A percentile compares a stretch with the other conserved stretches of the same genome.
phyloP scores from a whole-genome alignment of 2,888 invertebrate species.

The Pollenia labialis region DNA sequence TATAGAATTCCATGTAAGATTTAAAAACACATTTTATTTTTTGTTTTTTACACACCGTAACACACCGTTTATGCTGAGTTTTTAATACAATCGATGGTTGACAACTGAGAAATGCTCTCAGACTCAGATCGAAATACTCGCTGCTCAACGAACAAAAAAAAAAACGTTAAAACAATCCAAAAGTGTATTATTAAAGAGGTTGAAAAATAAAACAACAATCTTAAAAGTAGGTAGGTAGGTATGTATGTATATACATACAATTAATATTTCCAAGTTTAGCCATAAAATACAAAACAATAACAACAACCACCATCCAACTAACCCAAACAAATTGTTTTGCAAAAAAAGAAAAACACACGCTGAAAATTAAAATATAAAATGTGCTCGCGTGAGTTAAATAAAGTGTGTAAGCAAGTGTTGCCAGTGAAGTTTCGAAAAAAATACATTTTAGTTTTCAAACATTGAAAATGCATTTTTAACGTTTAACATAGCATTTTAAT shows the following conservation, averaged over 20 bases:
- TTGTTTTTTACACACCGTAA: constrained; percentile 37
- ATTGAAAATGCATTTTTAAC: too few relatives aligned
- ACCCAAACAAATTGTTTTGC: constrained; percentile 31
- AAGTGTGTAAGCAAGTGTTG: too few relatives aligned
- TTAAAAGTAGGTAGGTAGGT: background rate
- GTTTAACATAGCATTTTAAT: too few relatives aligned
- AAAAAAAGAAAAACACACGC: constrained; percentile 20
- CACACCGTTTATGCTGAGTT: constrained; percentile 54
- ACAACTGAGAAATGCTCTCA: constrained; percentile 65
- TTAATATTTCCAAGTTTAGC: constrained; percentile 43
- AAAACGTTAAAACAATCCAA: constrained; percentile 22
- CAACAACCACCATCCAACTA: constrained; percentile 1
- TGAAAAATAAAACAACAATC: constrained; percentile 36
- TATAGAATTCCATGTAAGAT: background rate
- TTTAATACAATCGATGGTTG: constrained; percentile 67
- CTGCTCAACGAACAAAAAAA: constrained; percentile 21
- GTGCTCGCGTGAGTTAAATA: constrained; percentile 18
- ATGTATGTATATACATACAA: too few relatives aligned
- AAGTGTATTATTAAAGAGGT: constrained; percentile 29
- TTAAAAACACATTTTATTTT: constrained; percentile 30
- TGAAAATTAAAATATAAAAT: constrained; percentile 10
- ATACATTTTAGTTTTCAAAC: too few relatives aligned
- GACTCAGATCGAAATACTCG: constrained; percentile 6
- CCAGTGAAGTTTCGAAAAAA: too few relatives aligned
- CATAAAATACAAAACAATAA: constrained; percentile 29